phyloP scores from a whole-genome alignment of 2,888 invertebrate species.

The Dasypogon diadema region DNA sequence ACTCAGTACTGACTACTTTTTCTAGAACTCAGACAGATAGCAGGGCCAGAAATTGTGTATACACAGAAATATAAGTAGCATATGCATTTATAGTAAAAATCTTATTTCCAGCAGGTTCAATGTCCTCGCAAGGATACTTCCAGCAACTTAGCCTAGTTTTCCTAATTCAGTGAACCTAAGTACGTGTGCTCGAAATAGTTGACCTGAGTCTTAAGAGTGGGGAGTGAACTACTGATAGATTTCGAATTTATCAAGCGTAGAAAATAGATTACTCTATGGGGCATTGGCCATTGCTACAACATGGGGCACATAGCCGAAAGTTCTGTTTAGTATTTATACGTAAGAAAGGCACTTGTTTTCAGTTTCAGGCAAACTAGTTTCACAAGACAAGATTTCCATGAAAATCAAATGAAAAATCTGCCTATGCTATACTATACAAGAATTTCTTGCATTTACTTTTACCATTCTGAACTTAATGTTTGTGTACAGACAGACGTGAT shows the following conservation, averaged over 20 bases:
- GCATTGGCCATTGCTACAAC: too few relatives aligned
- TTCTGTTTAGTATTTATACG: too few relatives aligned
- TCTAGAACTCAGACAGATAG: background rate
- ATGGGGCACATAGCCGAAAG: too few relatives aligned
- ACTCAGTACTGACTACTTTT: background rate
- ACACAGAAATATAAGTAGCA: constrained; percentile 15
- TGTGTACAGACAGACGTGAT: background rate
- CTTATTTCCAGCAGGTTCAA: constrained; percentile 23
- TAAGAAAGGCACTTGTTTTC: constrained; percentile 9
- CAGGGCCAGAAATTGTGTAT: constrained; percentile 7
- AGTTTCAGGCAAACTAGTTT: constrained; percentile 1
- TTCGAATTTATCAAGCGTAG: background rate
- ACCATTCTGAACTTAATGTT: background rate
- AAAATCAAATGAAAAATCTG: background rate
- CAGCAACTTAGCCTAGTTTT: constrained; percentile 47
- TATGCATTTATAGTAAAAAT: constrained; percentile 28
- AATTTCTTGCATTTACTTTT: background rate
- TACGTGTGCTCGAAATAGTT: constrained; percentile 17
- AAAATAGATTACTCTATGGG: too few relatives aligned
- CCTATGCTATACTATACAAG: background rate
- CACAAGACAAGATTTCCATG: too few relatives aligned
- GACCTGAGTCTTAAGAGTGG: constrained; percentile 22
- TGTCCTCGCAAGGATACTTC: constrained; percentile 40
- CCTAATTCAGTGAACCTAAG: constrained; percentile 35
- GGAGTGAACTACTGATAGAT: constrained; percentile 1